These are phyloP conservation scores for Euphonia xanthogaster DNA, from an alignment of 2,797 vertebrate genomes.

Conservation along the genomic window DNA sequence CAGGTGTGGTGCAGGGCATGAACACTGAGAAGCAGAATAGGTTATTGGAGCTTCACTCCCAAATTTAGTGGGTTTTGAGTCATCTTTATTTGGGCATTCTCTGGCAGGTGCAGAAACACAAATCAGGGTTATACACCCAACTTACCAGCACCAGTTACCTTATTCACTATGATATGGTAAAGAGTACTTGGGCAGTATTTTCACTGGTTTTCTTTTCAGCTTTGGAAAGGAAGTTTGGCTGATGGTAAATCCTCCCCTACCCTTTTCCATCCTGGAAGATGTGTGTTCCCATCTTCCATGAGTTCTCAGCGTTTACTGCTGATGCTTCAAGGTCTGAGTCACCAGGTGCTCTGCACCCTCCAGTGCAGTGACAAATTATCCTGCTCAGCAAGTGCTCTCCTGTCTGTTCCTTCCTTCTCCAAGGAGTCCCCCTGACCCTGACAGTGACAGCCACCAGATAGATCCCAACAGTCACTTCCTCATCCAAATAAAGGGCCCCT, in stretches of 20 bases:
- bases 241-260: background rate
- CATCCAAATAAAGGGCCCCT: background rate
- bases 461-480: background rate
- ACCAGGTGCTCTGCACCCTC: background rate
- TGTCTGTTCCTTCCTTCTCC: background rate
- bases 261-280: background rate
- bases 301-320: background rate
- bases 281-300: background rate
- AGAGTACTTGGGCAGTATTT: background rate
- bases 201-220: background rate
- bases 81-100: background rate
- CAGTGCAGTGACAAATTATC: background rate
- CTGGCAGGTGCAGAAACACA: background rate
- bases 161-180: background rate
- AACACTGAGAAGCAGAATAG: background rate
- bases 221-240: background rate
- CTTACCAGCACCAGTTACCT: background rate
- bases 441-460: background rate
- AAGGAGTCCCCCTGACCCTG: background rate
- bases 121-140: background rate
- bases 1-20: background rate
- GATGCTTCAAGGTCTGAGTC: background rate
- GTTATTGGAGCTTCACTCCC: background rate
- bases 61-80: background rate
- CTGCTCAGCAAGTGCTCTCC: background rate